A percentile compares a stretch with the other conserved stretches of the same genome.
phyloP scores from a whole-genome alignment of 2,797 vertebrate genomes.

The Smutsia gigantea region DNA sequence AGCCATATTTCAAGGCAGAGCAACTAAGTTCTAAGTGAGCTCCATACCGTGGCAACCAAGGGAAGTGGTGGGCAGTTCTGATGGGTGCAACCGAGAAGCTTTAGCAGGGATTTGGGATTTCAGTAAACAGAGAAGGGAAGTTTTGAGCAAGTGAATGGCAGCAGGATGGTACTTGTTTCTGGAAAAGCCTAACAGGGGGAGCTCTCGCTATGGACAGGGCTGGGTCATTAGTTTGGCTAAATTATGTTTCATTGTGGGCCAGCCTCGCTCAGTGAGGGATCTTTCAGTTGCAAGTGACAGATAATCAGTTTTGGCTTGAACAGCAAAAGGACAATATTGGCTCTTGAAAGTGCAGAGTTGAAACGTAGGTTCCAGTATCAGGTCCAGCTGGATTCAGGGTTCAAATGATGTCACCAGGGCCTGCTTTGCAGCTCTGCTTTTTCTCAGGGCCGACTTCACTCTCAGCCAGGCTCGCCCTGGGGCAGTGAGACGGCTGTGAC shows the following conservation, averaged over 20 bases:
- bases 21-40: background rate
- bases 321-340: background rate
- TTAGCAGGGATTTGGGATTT: background rate
- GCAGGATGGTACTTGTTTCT: background rate
- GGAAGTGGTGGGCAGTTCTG: background rate
- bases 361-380: rapidly evolving
- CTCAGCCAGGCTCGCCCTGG: background rate
- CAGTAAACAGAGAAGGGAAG: background rate
- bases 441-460: background rate
- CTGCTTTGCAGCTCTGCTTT: background rate
- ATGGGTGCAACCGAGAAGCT: background rate
- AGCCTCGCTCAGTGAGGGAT: background rate
- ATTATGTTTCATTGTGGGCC: background rate
- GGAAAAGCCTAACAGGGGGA: background rate
- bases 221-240: background rate
- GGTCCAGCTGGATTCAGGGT: background rate
- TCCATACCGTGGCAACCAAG: background rate
- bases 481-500: background rate
- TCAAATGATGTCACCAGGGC: background rate
- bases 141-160: background rate
- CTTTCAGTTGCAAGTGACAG: background rate
- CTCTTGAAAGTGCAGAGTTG: background rate
- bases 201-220: background rate
- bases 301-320: background rate
- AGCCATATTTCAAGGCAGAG: background rate